Evolutionary conservation across 2,113 vertebrate genomes (phyloP).

Genomic region (Lampris megalopsis): DNA sequence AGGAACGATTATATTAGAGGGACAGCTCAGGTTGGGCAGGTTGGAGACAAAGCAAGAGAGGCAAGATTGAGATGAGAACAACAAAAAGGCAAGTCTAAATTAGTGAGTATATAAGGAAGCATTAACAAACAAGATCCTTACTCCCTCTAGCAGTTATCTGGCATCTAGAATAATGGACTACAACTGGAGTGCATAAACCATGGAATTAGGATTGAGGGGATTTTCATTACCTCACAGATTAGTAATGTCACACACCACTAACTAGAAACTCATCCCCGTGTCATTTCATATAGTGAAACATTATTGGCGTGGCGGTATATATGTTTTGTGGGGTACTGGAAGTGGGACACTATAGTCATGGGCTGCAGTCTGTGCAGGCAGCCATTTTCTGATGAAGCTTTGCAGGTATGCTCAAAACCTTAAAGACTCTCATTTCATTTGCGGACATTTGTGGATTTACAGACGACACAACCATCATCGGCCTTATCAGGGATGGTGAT

Average conservation of each 20-base stretch:
- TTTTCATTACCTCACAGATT: constrained; percentile 59
- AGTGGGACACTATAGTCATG: constrained; percentile 37
- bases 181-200: constrained; percentile 44
- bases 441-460: too few species aligned
- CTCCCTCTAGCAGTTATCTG: constrained; percentile 9
- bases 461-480: too few species aligned
- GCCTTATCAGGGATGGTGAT: too few species aligned
- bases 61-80: neutral
- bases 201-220: constrained; percentile 53
- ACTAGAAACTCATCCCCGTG: constrained; percentile 65
- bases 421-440: too few species aligned
- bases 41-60: neutral
- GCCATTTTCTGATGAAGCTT: constrained; percentile 32
- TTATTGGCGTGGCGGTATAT: neutral
- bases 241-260: constrained; percentile 62
- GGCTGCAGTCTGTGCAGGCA: constrained; percentile 53
- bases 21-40: too few species aligned
- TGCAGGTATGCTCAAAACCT: neutral
- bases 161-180: constrained; percentile 34
- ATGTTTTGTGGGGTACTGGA: too few species aligned
- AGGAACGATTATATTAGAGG: too few species aligned
- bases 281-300: constrained; percentile 31
- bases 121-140: neutral
- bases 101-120: constrained; percentile 39
- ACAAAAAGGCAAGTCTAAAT: neutral